phyloP scores from a whole-genome alignment of 2,888 invertebrate genomes.

The Noctua janthe region DNA sequence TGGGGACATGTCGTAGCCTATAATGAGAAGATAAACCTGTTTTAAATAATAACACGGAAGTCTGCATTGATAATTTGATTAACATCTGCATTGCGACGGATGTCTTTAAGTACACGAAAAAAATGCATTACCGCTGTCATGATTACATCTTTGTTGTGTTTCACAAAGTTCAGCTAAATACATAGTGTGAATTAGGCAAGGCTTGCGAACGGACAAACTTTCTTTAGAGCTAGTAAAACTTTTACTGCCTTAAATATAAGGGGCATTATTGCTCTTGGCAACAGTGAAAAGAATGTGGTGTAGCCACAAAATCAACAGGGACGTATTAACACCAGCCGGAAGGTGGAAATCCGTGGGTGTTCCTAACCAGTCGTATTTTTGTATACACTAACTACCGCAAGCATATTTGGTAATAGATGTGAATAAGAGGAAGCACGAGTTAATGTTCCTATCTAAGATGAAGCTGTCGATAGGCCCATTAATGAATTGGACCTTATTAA shows the following conservation, averaged over 20 bases:
- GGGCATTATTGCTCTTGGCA: slow-evolving; percentile 75
- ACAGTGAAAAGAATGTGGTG: slow-evolving; percentile 75
- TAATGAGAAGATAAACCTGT: slow-evolving; percentile 77
- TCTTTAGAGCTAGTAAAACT: slow-evolving; percentile 59
- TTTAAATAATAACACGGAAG: slow-evolving; percentile 86
- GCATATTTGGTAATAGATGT: slow-evolving; percentile 80
- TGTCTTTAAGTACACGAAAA: slow-evolving; percentile 85
- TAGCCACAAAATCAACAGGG: slow-evolving; percentile 85
- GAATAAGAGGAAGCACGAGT: slow-evolving; percentile 69
- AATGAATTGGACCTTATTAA: slow-evolving; percentile 35
- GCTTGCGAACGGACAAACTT: slow-evolving; percentile 72
- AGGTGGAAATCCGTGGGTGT: slow-evolving; percentile 87
- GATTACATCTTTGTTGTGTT: slow-evolving; percentile 87
- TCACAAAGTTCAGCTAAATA: slow-evolving; percentile 89
- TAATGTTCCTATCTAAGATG: slow-evolving; percentile 39
- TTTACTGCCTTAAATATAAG: slow-evolving; percentile 74
- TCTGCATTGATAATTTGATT: slow-evolving; percentile 87
- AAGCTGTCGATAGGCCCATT: slow-evolving; percentile 38
- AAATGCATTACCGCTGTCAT: slow-evolving; percentile 87
- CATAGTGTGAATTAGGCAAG: slow-evolving; percentile 87
- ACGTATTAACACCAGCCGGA: slow-evolving; percentile 87
- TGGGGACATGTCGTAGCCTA: slow-evolving; percentile 44
- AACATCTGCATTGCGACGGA: slow-evolving; percentile 78
- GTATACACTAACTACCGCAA: slow-evolving; percentile 81
- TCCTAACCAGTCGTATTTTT: slow-evolving; percentile 84